These are phyloP conservation scores for Mus minutoides DNA, from an alignment of 2,797 vertebrate genomes.

Conservation along the genomic window DNA sequence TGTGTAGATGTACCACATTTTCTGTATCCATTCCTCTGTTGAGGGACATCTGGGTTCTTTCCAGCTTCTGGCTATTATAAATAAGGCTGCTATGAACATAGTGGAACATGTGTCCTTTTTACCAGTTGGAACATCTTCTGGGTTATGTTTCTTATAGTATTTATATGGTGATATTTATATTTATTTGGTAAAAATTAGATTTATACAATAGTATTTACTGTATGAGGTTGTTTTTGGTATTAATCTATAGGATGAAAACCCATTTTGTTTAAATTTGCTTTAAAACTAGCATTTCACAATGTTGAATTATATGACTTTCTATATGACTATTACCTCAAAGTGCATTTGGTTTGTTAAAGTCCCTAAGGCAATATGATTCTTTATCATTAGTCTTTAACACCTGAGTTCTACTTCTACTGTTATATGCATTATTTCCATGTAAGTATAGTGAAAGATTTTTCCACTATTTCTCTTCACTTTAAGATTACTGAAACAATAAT, in stretches of 20 bases:
- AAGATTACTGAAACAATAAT: neutral
- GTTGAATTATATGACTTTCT: neutral
- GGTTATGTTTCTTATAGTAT: neutral
- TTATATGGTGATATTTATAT: neutral
- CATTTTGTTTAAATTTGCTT: neutral
- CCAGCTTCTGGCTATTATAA: too few species aligned
- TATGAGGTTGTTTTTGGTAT: neutral
- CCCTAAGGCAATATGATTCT: neutral
- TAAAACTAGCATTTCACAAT: constrained; percentile 22
- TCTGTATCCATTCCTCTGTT: too few species aligned
- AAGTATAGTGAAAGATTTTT: neutral
- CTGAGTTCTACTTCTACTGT: neutral
- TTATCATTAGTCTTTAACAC: neutral
- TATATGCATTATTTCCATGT: neutral
- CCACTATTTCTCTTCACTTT: constrained; percentile 23
- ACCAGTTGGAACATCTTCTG: too few species aligned
- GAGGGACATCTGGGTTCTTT: too few species aligned
- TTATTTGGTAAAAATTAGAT: neutral
- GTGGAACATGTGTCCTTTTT: too few species aligned
- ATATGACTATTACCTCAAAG: neutral
- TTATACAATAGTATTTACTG: neutral
- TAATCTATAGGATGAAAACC: neutral
- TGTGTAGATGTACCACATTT: too few species aligned
- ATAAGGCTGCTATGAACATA: too few species aligned
- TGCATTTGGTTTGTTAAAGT: constrained; percentile 8